Base-by-base conservation (phyloP, 2,113 vertebrate species). In the Stegostoma tigrinum region DNA sequence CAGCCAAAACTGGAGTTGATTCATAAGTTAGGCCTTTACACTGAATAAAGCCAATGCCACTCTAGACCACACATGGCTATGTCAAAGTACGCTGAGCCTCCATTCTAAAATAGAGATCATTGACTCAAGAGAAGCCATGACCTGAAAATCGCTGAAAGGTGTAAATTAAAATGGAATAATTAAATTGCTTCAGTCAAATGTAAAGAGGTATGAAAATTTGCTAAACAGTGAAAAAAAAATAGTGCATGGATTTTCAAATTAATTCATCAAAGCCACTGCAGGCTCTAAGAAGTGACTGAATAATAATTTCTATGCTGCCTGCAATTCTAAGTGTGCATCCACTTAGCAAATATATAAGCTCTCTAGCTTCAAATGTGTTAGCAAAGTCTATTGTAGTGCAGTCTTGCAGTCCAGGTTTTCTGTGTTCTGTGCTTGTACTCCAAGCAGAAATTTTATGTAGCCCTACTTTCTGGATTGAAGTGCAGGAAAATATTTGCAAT, bases 131-230 rank as follows among this genome's bases (percentile, higher is more conserved):
- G 89, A 66, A 66, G 6, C 89, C 61, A 23, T 66, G 34, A 5
- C 34, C 89, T 93, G 17, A 93, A 93, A 93, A 66, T 66, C 23
- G 34, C 21, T 38, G 17, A 24, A 15, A 93, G n/a, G 61, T 67
- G 17, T 64, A 38, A 67, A 93, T 93, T 93, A 93, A 67, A 93
- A 93, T 38, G n/a, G 19, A 93, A 66, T 61, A 93, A 66, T 93
- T 34, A 90, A 66, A 66, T 61, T 38, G 17, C 89, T 38, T 34
- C 55, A 7, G 61, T 17, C 19, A 0, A 5, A 67, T 64, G 66
- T 93, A 93, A 93, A 91, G 21, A 6, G 6, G 17, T 21, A 66
- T 38, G 61, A 93, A 66, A 67, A 66, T 66, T n/a, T 42, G 89
- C 17, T 93, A 34, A 83, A 38, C 1, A 34, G 30, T 10, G 7